Evolutionary conservation across 1,140 invertebrate species (phyloP), one percentile per base, ranked within the genome.

Genomic region (Hyphantria cunea): DNA sequence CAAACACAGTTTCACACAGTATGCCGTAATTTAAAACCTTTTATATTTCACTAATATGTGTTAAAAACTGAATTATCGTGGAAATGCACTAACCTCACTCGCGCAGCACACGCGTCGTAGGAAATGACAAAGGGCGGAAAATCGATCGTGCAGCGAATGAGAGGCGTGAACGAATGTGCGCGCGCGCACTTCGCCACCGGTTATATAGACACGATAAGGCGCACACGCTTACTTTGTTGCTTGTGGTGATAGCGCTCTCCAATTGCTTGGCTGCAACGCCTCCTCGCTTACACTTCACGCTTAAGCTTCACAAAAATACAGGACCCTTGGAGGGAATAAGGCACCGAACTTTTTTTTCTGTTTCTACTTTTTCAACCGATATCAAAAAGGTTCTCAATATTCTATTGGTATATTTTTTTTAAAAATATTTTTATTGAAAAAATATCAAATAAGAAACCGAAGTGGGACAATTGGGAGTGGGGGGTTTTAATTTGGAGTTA

Each of bases 61-160:
- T n/a, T n/a, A 52, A 64, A 59, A 61, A 72, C 71, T 56, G 54
- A 72, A 71, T n/a, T n/a, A 72, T 75, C 10, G 62, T 79, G 76
- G 79, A 80, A 81, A 80, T 76, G 53, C 77, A 84, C 83, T 83
- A 82, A 82, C 78, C 83, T 83, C 79, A 80, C 84, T 73, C 82
- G 82, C 82, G 82, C 67, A 61, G 74, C 64, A 73, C 76, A 68
- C 80, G 81, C 81, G 77, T 74, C 76, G 73, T 67, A 73, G 72
- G 61, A 76, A 80, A 78, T 60, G 45, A 74, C 71, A 81, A 80
- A 80, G 78, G 79, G 80, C 76, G 79, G 79, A 70, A 83, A 82
- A 85, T 74, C 79, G 76, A 76, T 73, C 72, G 78, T 72, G 66
- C 76, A 66, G 66, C 76, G 78, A 33, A 73, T 66, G 71, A 77